Evolutionary conservation across 2,888 invertebrate genomes (phyloP).

Genomic region (Caenorhabditis macrosperma): DNA sequence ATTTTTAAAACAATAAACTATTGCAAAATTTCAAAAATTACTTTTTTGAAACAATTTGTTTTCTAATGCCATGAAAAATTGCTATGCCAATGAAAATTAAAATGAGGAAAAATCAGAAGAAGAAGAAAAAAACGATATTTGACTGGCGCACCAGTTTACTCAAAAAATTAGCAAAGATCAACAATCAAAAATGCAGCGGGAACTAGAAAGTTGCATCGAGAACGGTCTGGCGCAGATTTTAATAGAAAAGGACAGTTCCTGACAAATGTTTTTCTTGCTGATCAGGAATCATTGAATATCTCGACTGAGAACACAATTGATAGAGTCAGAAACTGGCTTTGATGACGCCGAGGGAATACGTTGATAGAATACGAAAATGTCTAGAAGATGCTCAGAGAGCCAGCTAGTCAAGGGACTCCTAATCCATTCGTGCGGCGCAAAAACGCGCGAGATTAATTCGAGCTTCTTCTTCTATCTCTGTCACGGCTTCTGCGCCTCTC

Average conservation of each 20-base stretch:
- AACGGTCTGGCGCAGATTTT: background rate
- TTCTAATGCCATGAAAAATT: too few species aligned
- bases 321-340: background rate
- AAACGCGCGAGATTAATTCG: slow-evolving; percentile 41
- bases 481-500: slow-evolving; percentile 34
- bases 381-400: slow-evolving; percentile 12
- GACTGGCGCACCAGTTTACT: background rate
- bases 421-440: slow-evolving; percentile 31
- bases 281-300: too few species aligned
- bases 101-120: background rate
- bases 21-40: too few species aligned
- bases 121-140: background rate
- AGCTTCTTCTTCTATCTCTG: slow-evolving; percentile 25
- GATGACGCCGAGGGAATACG: background rate
- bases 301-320: background rate
- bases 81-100: background rate
- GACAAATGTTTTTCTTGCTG: background rate
- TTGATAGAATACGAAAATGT: background rate
- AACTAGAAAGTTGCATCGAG: background rate
- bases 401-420: slow-evolving; percentile 22
- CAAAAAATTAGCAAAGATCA: background rate
- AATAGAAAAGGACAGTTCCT: background rate
- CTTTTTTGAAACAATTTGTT: too few species aligned
- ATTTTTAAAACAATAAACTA: too few species aligned
- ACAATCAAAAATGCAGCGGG: background rate